These are phyloP conservation scores for Loris lydekkerianus DNA, from an alignment of 2,797 vertebrate species.

Conservation along the genomic window DNA sequence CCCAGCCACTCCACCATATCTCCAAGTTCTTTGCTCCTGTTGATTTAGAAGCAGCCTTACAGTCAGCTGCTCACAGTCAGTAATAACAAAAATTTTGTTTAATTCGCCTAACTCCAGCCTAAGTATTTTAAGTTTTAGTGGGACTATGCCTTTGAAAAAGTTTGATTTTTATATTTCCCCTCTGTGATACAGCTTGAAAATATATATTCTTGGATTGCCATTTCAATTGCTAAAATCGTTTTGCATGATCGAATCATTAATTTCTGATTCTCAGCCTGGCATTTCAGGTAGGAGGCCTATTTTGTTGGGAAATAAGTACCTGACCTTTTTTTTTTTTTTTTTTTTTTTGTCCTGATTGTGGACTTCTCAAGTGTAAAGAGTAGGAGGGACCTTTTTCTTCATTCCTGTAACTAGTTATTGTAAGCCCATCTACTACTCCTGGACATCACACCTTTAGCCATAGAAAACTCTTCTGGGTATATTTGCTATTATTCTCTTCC, in stretches of 20 bases:
- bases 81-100: neutral
- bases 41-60: neutral
- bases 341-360: neutral
- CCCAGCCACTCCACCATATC: neutral
- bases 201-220: neutral
- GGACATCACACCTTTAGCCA: neutral
- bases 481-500: neutral
- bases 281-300: neutral
- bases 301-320: conserved; percentile 27
- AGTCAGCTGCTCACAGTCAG: neutral
- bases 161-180: neutral
- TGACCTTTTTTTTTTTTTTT: neutral
- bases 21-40: neutral
- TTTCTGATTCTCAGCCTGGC: conserved; percentile 11
- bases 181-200: conserved; percentile 1
- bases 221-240: conserved; percentile 35
- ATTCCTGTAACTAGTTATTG: neutral
- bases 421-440: neutral
- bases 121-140: neutral
- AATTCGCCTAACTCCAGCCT: neutral
- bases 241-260: neutral
- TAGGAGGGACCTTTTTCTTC: neutral
- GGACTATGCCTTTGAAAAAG: conserved; percentile 19
- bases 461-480: neutral
- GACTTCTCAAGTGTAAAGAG: neutral